Conservation (phyloP, 1,140 invertebrate genomes). For the Drosophila insularis region DNA sequence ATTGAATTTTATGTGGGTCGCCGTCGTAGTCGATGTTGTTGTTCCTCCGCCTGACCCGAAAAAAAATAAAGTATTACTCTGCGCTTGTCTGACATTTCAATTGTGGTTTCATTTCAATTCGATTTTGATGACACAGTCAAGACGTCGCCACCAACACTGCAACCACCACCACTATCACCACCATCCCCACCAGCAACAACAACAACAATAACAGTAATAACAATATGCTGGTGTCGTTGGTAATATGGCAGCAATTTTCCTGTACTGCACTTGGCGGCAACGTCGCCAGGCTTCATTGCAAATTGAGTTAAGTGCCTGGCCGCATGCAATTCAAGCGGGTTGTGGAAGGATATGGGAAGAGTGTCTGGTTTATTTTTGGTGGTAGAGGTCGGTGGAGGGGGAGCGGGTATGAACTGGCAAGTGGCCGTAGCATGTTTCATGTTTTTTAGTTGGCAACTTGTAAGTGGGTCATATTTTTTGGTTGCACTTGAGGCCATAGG, state of each 20-base stretch:
- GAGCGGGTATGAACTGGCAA: conserved; percentile 27
- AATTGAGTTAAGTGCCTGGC: conserved; percentile 75
- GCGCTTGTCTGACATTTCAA: conserved; percentile 69
- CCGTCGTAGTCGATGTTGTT: conserved; percentile 4
- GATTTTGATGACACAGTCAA: conserved; percentile 72
- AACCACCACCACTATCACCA: conserved; percentile 4
- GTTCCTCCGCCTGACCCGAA: conserved; percentile 26
- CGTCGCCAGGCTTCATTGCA: conserved; percentile 54
- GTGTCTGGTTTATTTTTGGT: not conserved
- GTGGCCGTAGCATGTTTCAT: conserved; percentile 33
- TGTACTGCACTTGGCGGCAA: conserved; percentile 57
- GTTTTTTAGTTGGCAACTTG: conserved; percentile 23
- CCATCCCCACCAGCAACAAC: conserved; percentile 40
- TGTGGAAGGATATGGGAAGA: not conserved
- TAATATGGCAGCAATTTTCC: conserved; percentile 76
- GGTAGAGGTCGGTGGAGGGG: not conserved
- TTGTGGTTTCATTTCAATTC: conserved; percentile 68
- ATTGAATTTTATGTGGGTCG: conserved; percentile 70
- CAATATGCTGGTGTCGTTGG: conserved; percentile 73
- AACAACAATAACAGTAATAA: conserved; percentile 56
- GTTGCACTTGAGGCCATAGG: conserved; percentile 39
- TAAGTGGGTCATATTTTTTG: conserved; percentile 74
- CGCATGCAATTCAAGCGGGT: conserved; percentile 57
- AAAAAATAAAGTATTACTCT: conserved; percentile 45
- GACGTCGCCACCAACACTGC: conserved; percentile 49